Base-by-base conservation (phyloP, 1,140 invertebrate species). In the Tetramorium parvispinum region DNA sequence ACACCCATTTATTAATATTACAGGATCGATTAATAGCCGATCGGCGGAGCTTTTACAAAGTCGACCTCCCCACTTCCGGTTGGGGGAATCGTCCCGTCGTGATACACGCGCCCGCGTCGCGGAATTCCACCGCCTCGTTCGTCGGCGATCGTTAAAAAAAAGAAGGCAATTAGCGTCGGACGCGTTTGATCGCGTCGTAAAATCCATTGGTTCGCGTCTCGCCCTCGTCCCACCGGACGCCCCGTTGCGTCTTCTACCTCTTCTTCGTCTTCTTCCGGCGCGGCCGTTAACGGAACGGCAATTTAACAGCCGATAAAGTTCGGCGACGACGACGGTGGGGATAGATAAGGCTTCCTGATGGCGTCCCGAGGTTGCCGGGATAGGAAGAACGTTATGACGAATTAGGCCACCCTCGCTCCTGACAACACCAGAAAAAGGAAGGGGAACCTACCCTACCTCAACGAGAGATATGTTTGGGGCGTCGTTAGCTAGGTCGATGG, bases 331-430 rank as follows among this genome's bases (percentile, higher is more conserved):
- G 24, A 49, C 46, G 53, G 59, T 51, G 21, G 51, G 27, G 53
- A 75, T 76, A 73, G 88, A 79, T 76, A 85, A 70, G 68, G 18
- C 59, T 70, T 86, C 78, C 77, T 21, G 49, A 57, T 78, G 88
- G 68, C 87, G 87, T 89, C 59, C 57, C 85, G 71, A 70, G 65
- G 85, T 89, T 89, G 88, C 49, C 68, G 73, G 78, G 71, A 88
- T 87, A 91, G 85, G 90, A 91, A 90, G 79, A 89, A 92, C 61
- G 88, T 93, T 93, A 93, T 92, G 92, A 93, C 91, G 91, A 93
- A 94, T 94, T 93, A 93, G 91, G 89, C 86, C 78, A 89, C 88
- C 92, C 92, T 89, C 87, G 87, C 49, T 83, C 66, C 65, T 88
- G 82, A 81, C 79, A 57, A 65, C 27, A 65, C 37, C 85, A 82